Conservation (phyloP, 2,888 invertebrate species). For the Diplolepis rosae region DNA sequence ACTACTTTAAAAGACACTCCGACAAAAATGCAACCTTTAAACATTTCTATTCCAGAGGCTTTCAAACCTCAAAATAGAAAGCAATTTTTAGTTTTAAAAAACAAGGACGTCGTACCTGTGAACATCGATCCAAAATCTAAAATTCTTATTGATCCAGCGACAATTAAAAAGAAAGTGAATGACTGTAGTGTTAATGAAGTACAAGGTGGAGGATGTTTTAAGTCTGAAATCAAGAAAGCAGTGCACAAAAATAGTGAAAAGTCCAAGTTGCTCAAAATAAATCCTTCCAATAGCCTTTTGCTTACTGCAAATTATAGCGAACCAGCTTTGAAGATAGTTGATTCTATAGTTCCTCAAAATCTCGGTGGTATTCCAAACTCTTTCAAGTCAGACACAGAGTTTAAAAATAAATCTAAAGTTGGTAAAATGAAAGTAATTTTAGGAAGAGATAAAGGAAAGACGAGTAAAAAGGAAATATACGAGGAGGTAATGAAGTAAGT, state of each 20-base stretch:
- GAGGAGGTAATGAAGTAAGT: conserved; percentile 53
- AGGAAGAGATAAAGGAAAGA: neutral
- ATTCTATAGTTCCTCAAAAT: neutral
- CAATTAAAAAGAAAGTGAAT: conserved; percentile 3
- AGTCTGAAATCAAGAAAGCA: neutral
- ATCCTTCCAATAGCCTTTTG: conserved; percentile 4
- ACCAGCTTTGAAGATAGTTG: conserved; percentile 20
- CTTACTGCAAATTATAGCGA: conserved; percentile 10
- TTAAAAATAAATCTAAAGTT: neutral
- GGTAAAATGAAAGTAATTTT: neutral
- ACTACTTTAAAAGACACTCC: conserved; percentile 38
- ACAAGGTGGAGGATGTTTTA: neutral
- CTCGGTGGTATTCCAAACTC: neutral
- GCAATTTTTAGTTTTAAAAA: conserved; percentile 58
- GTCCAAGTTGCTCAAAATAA: conserved; percentile 9
- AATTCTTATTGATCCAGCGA: neutral
- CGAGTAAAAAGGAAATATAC: conserved; percentile 56
- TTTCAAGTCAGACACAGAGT: neutral
- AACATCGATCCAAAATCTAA: conserved; percentile 41
- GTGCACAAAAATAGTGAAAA: conserved; percentile 7
- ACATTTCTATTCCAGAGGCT: conserved; percentile 60
- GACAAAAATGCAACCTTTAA: conserved; percentile 55
- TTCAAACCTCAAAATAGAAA: conserved; percentile 55
- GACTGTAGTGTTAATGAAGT: neutral
- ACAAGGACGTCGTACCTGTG: conserved; percentile 58